Evolutionary conservation across 2,888 invertebrate species (phyloP).

Genomic region (Sarcophaga rosellei): DNA sequence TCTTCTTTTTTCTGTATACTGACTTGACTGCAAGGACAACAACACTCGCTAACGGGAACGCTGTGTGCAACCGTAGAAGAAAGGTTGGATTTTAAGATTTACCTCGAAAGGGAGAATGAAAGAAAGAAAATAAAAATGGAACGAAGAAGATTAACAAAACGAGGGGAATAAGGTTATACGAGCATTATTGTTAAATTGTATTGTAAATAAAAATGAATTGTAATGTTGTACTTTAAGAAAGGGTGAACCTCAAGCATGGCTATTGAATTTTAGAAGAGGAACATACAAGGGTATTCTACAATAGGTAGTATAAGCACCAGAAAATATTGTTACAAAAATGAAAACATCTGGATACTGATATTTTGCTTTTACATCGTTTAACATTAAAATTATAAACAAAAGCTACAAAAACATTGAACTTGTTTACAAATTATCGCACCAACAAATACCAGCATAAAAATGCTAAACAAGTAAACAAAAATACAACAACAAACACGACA

Average conservation of each 20-base stretch:
- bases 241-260: background rate
- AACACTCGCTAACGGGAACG: conserved; percentile 25
- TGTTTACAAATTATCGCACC: no score
- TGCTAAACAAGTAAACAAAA: no score
- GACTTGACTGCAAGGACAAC: conserved; percentile 29
- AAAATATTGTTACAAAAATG: background rate
- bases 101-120: background rate
- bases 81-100: conserved; percentile 9
- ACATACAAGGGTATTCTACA: no score
- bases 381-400: no score
- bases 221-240: background rate
- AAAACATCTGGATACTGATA: no score
- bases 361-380: no score
- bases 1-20: no score
- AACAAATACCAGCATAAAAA: no score
- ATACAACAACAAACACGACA: no score
- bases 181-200: conserved; percentile 14
- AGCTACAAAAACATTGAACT: no score
- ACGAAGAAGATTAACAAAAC: background rate
- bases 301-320: background rate
- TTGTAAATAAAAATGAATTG: conserved; percentile 18
- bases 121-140: background rate
- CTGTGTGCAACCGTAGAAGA: background rate
- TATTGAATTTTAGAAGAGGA: background rate
- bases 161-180: background rate